Percentiles rank a stretch among this genome's conserved stretches.
Conservation (phyloP, 2,888 invertebrate genomes). For the Chrysotoxum bicinctum region DNA sequence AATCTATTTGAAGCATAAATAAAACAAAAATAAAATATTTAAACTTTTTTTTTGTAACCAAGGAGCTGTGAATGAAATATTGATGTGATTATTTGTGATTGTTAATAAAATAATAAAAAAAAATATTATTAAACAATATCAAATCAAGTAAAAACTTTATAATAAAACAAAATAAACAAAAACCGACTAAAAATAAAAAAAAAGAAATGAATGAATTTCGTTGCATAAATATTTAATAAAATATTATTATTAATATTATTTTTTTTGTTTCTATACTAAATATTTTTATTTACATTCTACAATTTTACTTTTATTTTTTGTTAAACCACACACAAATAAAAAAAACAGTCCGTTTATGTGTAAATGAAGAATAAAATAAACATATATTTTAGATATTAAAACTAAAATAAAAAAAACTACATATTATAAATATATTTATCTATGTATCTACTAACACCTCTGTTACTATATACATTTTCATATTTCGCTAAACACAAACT, state of each 20-base stretch:
- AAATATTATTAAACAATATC: slow-evolving; percentile 47
- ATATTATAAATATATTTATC: slow-evolving; percentile 36
- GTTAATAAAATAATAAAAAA: slow-evolving; percentile 75
- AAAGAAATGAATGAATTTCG: slow-evolving; percentile 33
- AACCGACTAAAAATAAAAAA: slow-evolving; percentile 33
- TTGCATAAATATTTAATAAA: slow-evolving; percentile 38
- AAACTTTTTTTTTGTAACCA: slow-evolving; percentile 78
- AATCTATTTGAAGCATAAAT: slow-evolving; percentile 54
- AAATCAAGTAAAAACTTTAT: slow-evolving; percentile 34
- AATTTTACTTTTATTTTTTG: slow-evolving; percentile 24
- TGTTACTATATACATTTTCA: slow-evolving; percentile 41
- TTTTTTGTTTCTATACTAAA: slow-evolving; percentile 40
- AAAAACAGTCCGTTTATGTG: slow-evolving; percentile 43
- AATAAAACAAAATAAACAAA: slow-evolving; percentile 15
- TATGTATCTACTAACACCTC: slow-evolving; percentile 57
- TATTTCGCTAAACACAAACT: slow-evolving; percentile 14
- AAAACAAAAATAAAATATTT: slow-evolving; percentile 67
- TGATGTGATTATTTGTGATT: slow-evolving; percentile 82
- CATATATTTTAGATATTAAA: slow-evolving; percentile 35
- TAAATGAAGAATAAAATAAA: slow-evolving; percentile 2
- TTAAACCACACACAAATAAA: slow-evolving; percentile 30
- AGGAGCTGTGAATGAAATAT: slow-evolving; percentile 82
- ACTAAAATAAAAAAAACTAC: slow-evolving; percentile 28
- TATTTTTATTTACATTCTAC: slow-evolving; percentile 45
- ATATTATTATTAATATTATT: slow-evolving; percentile 34